Evolutionary conservation across 2,113 vertebrate genomes (phyloP).

Genomic region (Hemiscyllium ocellatum): DNA sequence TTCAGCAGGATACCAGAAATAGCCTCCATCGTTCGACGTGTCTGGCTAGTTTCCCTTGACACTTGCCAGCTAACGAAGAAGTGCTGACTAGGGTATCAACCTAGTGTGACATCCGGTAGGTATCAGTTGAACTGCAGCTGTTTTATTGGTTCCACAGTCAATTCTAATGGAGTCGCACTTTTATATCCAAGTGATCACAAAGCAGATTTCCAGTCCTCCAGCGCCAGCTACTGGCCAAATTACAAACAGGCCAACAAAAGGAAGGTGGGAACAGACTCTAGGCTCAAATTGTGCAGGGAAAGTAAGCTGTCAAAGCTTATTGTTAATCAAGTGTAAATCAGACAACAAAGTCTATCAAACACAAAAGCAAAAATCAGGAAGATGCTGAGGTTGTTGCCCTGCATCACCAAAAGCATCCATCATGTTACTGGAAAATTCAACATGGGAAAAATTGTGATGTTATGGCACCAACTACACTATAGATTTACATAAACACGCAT

Average conservation of each 20-base stretch:
- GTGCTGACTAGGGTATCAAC: not conserved
- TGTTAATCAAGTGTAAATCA: not conserved
- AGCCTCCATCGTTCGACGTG: not conserved
- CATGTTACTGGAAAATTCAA: not conserved
- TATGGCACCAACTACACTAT: not conserved
- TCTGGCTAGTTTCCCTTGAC: not conserved
- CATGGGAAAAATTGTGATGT: not conserved
- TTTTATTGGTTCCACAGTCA: not conserved
- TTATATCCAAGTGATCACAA: not conserved
- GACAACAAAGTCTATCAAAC: not conserved
- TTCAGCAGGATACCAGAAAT: not conserved
- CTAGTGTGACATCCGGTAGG: not conserved
- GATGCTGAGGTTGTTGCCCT: not conserved
- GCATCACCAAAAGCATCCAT: not conserved
- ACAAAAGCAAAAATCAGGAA: not conserved
- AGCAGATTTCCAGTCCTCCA: not conserved
- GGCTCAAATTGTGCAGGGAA: not conserved
- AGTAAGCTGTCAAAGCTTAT: not conserved
- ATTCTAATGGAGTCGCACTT: not conserved
- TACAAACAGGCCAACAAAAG: not conserved
- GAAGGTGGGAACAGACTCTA: not conserved
- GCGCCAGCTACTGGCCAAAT: constrained; percentile 26
- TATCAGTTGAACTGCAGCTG: not conserved
- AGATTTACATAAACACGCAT: not conserved
- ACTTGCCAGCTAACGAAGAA: not conserved